Evolutionary conservation across 1,140 invertebrate species (phyloP), one percentile per base, ranked within the genome.

Genomic region (Rhopalosiphum padi): DNA sequence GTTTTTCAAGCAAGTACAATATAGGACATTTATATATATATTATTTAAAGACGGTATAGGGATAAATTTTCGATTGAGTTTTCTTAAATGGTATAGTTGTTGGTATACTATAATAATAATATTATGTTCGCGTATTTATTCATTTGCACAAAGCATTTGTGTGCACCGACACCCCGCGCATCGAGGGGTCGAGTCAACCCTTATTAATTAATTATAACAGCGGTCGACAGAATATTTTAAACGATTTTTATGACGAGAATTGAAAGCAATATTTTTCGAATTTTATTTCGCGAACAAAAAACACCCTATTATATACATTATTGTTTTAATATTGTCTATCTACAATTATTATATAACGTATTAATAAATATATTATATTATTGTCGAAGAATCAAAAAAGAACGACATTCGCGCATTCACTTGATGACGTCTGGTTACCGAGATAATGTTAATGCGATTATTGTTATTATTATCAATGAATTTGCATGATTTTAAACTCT

Each of bases 161-260:
- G n/a, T 18, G 15, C 15, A 18, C 60, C 30, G 60, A 68, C 30
- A n/a, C 30, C 15, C 5, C 60, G 30, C 15, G 30, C 30, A n/a
- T 1, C 60, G 30, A 77, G n/a, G 60, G 30, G 60, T 77, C 3
- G 60, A 21, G 30, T n/a, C 60, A n/a, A n/a, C 60, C 60, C 60
- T 77, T 77, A n/a, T n/a, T n/a, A 77, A 77, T 77, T 77, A 77
- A 77, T 77, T 77, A 77, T n/a, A 77, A n/a, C 30, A 77, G 15
- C 60, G 60, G 60, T 77, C 30, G 1, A 77, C 60, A 15, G 30
- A 77, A 77, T 77, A 77, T 21, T 18, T 77, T 21, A 77, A n/a
- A 77, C 60, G 60, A 77, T 77, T 77, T 77, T n/a, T 4, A n/a
- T n/a, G 30, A 77, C 15, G 30, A 77, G 30, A 77, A n/a, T 18